phyloP scores from a whole-genome alignment of 2,113 vertebrate genomes.

The Gadus chalcogrammus region DNA sequence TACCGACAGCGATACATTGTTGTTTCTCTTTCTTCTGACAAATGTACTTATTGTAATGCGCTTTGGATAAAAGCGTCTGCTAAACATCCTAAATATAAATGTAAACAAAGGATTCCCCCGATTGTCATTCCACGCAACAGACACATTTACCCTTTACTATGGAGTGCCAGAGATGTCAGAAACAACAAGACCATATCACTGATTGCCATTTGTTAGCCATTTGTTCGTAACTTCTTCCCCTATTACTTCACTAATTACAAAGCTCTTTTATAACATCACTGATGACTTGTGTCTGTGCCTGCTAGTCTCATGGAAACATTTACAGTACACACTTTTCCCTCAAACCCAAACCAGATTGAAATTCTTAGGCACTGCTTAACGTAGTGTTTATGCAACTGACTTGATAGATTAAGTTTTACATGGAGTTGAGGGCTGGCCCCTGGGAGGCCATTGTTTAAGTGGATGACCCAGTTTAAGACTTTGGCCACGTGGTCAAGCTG shows the following conservation, averaged over 20 bases:
- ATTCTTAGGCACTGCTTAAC: background rate
- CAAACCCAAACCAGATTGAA: conserved; percentile 21
- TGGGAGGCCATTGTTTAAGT: background rate
- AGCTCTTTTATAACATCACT: conserved; percentile 29
- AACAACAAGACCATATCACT: background rate
- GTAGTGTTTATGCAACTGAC: background rate
- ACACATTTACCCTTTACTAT: too few species aligned
- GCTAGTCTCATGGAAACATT: conserved; percentile 21
- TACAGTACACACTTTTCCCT: conserved; percentile 19
- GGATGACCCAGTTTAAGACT: background rate
- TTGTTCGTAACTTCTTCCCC: conserved; percentile 23
- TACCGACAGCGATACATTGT: too few species aligned
- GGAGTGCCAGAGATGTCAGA: background rate
- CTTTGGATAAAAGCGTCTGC: background rate
- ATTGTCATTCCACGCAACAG: too few species aligned
- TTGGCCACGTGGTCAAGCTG: background rate
- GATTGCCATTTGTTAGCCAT: conserved; percentile 19
- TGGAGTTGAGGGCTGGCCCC: background rate
- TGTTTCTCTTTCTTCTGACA: too few species aligned
- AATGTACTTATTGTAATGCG: too few species aligned
- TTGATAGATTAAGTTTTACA: background rate
- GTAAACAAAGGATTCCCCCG: too few species aligned
- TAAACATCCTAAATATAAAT: too few species aligned
- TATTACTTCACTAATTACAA: conserved; percentile 30
- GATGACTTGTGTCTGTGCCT: conserved; percentile 19